Base-by-base conservation (phyloP, 2,113 vertebrate species). In the Seriola quinqueradiata region DNA sequence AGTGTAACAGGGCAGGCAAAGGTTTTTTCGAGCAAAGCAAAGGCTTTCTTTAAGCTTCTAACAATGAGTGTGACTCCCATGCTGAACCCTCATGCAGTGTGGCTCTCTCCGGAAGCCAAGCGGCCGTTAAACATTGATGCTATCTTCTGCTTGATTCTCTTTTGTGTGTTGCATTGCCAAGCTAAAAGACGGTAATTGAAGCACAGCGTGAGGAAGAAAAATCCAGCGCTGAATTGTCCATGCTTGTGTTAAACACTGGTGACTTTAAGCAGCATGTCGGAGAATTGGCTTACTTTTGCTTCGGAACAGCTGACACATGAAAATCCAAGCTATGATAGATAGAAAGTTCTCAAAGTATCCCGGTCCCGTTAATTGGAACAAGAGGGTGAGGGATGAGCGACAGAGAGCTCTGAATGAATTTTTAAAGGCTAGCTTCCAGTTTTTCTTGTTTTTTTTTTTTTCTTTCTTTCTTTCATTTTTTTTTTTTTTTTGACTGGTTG, bases 121-220 rank as follows among this genome's bases (percentile, higher is more conserved):
- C 80, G 57, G 72, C 92, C 89, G 89, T 91, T 89, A 92, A 93
- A 92, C 90, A 92, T 89, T 88, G 92, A 93, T 91, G 83, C 80
- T 86, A 89, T 95, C 92, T 89, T 79, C 73, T 72, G 82, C 88
- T 74, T 74, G 83, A 55, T 80, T 86, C 80, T 40, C 67, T 79
- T 55, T 84, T 73, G 77, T 60, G 64, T 86, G 77, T 87, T 68
- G 79, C 79, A 69, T 87, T 86, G 57, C 59, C 52, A 72, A 81
- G 85, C 67, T 84, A 81, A 90, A 89, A 77, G 54, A 60, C 70
- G 78, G 87, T 87, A 82, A 92, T 79, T 88, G 85, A 89, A 85
- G 86, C 80, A 70, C 63, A 80, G 72, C 21, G 77, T 66, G 59
- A 46, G 58, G 4, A 16, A 14, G 40, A 55, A 63, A 73, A 73